Percentiles rank a stretch among this genome's conserved stretches.
phyloP scores from a whole-genome alignment of 2,888 invertebrate species.

The Ecliptopera silaceata region DNA sequence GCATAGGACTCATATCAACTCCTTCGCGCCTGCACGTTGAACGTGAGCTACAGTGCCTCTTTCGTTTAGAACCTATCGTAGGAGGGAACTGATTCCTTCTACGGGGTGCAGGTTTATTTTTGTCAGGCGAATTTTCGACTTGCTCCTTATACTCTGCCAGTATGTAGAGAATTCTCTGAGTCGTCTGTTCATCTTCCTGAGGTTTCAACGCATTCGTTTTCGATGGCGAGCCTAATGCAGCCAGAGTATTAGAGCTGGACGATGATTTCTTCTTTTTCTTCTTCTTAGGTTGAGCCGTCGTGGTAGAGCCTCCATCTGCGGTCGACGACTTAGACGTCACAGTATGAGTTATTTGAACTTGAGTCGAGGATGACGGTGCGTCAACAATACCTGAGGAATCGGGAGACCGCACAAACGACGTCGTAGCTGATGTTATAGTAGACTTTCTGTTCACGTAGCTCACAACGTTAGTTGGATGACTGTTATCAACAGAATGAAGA shows the following conservation, averaged over 20 bases:
- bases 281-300: slow-evolving; percentile 44
- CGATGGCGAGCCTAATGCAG: slow-evolving; percentile 83
- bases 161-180: slow-evolving; percentile 90
- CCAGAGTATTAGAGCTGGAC: slow-evolving; percentile 82
- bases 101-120: slow-evolving; percentile 91
- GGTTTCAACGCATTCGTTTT: slow-evolving; percentile 86
- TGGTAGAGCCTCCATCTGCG: slow-evolving; percentile 38
- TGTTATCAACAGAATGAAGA: slow-evolving; percentile 68
- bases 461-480: slow-evolving; percentile 66
- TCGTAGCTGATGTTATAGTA: slow-evolving; percentile 60
- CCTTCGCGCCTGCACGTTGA: slow-evolving; percentile 35
- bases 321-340: slow-evolving; percentile 58
- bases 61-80: slow-evolving; percentile 87
- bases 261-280: slow-evolving; percentile 79
- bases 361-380: slow-evolving; percentile 65
- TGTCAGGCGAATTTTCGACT: slow-evolving; percentile 90
- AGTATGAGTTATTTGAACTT: slow-evolving; percentile 58
- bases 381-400: slow-evolving; percentile 69
- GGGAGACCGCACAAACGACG: slow-evolving; percentile 67
- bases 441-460: slow-evolving; percentile 70
- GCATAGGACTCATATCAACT: slow-evolving; percentile 83
- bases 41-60: slow-evolving; percentile 85
- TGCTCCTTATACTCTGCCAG: slow-evolving; percentile 91
- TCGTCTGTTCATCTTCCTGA: slow-evolving; percentile 91
- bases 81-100: slow-evolving; percentile 89